Percentiles rank a stretch among this genome's conserved stretches.
Evolutionary conservation across 1,140 invertebrate species (phyloP).

Genomic region (Drosophila pachea): DNA sequence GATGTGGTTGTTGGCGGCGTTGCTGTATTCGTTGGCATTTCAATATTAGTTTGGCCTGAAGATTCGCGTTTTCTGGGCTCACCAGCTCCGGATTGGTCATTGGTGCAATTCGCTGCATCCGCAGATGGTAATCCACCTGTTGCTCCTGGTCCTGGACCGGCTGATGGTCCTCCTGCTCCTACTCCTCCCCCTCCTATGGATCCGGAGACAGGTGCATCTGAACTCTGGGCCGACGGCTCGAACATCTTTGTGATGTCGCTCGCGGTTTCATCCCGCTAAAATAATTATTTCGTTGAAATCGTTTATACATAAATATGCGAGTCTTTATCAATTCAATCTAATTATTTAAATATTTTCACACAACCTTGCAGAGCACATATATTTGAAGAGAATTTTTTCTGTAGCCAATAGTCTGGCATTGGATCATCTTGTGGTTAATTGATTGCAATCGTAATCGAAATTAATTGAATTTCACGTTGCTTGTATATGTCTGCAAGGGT

Average conservation of each 20-base stretch:
- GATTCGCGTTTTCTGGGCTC: conserved; percentile 43
- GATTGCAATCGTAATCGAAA: not conserved
- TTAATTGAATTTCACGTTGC: not conserved
- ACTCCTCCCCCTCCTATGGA: not conserved
- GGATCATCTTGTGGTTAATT: too few relatives aligned
- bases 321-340: conserved; percentile 3
- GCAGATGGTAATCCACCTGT: not conserved
- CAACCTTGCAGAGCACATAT: conserved; percentile 2
- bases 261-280: conserved; percentile 80
- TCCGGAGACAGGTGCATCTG: conserved; percentile 43
- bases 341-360: not conserved
- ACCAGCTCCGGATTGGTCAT: conserved; percentile 21
- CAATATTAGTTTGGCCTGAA: conserved; percentile 35
- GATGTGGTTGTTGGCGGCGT: conserved; percentile 68
- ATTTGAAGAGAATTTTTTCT: too few relatives aligned
- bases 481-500: conserved; percentile 10
- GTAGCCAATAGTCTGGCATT: too few relatives aligned
- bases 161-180: too few relatives aligned
- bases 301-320: conserved; percentile 35
- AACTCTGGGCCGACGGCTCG: conserved; percentile 63
- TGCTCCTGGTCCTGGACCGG: too few relatives aligned
- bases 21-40: conserved; percentile 35
- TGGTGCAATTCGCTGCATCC: conserved; percentile 20
- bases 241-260: conserved; percentile 78
- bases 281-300: conserved; percentile 51